Base-by-base conservation (phyloP, 2,797 vertebrate genomes). In the Sebastolobus alascanus region DNA sequence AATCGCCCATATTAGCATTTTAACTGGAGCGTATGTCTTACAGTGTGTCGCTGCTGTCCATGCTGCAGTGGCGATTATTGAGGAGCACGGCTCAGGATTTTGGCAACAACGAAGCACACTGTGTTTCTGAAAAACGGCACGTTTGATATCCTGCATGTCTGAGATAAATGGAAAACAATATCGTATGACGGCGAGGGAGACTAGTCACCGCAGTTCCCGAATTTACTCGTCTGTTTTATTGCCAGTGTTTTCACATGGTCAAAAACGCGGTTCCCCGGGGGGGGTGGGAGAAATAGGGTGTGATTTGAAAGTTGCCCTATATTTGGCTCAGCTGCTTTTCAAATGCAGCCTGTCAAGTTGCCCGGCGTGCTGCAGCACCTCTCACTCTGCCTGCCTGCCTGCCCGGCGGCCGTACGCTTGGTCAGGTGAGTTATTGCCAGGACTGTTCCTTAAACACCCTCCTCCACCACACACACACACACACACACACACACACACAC, bases 381-480 rank as follows among this genome's bases (percentile, higher is more conserved):
- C 84, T 88, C 71, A 85, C 79, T 87, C 84, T 63, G 82, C 69
- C 67, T 71, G 75, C 75, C 68, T 68, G 76, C 74, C 82, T 82
- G 76, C 82, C 89, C 40, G 13, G 54, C 61, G 67, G 89, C 71
- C 73, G 33, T 79, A 83, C 35, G 68, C 86, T 87, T 86, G 90
- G 86, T 87, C 91, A 93, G 92, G 92, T 95, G 92, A 94, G 87
- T 94, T 94, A 94, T 94, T 88, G 87, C 85, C 81, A 68, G 59
- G 59, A 84, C 77, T 77, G 75, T 74, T 85, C 84, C 85, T 91
- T 88, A 92, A 90, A 87, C 68, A 74, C 70, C 77, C 75, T 70
- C 56, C 68, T n/a, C 29, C 61, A 35, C 20, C 76, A 69, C 65
- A 54, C 71, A 68, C 50, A 77, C 37, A 64, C 60, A 74, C 78